These are phyloP conservation scores for Drosophila kurseongensis DNA, from an alignment of 1,140 invertebrate species.

Conservation along the genomic window DNA sequence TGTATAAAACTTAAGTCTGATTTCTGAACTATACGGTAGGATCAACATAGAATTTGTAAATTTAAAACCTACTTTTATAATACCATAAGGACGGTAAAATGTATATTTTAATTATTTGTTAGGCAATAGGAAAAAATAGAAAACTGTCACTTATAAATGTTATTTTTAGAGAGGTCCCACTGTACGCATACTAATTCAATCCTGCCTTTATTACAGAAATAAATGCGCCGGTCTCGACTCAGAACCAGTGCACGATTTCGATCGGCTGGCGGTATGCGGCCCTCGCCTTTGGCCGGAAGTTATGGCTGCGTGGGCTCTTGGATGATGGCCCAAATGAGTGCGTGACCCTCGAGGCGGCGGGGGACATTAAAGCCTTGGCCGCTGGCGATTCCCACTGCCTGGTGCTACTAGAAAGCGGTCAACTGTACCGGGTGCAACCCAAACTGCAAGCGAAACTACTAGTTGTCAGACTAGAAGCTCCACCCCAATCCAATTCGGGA, in stretches of 20 bases:
- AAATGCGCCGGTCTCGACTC: conserved; percentile 6
- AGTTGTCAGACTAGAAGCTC: conserved; percentile 51
- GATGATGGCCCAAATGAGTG: conserved; percentile 32
- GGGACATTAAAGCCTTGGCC: conserved; percentile 49
- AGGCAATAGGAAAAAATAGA: background rate
- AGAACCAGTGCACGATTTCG: conserved; percentile 45
- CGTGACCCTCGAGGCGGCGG: conserved; percentile 39
- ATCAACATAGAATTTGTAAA: no score
- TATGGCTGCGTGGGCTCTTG: conserved; percentile 55
- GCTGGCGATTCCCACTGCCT: conserved; percentile 65
- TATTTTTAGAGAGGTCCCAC: background rate
- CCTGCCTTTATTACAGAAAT: conserved; percentile 60
- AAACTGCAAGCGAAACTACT: conserved; percentile 39
- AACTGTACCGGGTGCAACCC: conserved; percentile 54
- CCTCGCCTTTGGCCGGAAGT: conserved; percentile 41
- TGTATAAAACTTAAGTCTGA: no score
- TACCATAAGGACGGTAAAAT: no score
- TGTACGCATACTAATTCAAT: conserved; percentile 43
- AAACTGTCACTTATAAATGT: background rate
- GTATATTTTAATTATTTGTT: no score
- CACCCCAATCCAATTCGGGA: conserved; percentile 16
- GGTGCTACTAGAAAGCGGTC: conserved; percentile 63
- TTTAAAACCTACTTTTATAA: no score
- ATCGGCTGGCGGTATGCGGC: conserved; percentile 72
- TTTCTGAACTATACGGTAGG: no score